Conservation (phyloP, 2,888 invertebrate species). For the Orchesella flavescens region DNA sequence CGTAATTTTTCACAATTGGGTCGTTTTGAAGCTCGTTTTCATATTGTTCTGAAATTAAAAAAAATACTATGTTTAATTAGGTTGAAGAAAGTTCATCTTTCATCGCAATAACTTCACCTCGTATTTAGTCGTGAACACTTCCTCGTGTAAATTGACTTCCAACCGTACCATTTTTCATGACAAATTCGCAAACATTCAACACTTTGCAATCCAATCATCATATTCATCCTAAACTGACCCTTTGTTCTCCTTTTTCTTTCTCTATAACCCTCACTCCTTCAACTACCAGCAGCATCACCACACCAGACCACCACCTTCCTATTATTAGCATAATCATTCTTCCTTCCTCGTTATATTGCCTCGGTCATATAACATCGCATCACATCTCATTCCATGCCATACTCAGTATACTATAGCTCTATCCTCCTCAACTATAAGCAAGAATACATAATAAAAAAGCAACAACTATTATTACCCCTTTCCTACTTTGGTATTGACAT, state of each 20-base stretch:
- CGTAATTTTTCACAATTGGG: no score
- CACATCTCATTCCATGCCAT: no score
- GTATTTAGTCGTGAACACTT: not conserved
- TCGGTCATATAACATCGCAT: constrained; percentile 24
- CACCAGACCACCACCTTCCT: constrained; percentile 20
- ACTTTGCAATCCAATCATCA: no score
- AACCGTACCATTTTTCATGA: no score
- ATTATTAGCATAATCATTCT: constrained; percentile 59
- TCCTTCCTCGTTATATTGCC: constrained; percentile 52
- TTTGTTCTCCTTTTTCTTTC: constrained; percentile 2
- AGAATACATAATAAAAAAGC: constrained; percentile 15
- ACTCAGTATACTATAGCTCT: no score
- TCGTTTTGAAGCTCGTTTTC: no score
- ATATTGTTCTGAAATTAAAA: no score
- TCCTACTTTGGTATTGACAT: constrained; percentile 1
- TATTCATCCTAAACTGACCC: no score
- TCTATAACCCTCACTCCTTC: constrained; percentile 9
- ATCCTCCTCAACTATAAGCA: constrained; percentile 13
- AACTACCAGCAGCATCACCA: not conserved
- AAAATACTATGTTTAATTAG: no score
- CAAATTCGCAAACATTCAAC: no score
- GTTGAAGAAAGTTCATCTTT: not conserved
- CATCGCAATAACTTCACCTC: not conserved
- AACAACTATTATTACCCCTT: constrained; percentile 41
- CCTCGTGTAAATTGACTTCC: no score